A percentile compares a stretch with the other conserved stretches of the same genome.
Evolutionary conservation across 2,113 vertebrate species (phyloP).

Genomic region (Lontra canadensis): DNA sequence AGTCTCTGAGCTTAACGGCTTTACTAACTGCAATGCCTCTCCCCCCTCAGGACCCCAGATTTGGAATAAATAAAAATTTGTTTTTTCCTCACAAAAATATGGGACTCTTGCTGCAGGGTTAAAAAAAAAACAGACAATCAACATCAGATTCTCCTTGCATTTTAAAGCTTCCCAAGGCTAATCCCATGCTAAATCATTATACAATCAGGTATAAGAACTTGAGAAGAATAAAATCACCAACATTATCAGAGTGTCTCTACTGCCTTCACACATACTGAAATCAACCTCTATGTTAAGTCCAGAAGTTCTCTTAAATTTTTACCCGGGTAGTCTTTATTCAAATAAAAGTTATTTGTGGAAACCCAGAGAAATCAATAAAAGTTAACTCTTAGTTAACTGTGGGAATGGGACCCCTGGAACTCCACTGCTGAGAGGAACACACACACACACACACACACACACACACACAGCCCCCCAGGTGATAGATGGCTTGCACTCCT

Average conservation of each 20-base stretch:
- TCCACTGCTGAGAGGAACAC: background rate
- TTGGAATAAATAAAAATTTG: background rate
- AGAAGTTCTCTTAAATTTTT: background rate
- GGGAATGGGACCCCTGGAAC: background rate
- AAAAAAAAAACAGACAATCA: background rate
- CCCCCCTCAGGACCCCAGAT: background rate
- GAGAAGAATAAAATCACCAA: background rate
- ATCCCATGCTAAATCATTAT: background rate
- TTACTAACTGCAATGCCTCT: background rate
- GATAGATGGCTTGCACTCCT: background rate
- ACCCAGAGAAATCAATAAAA: background rate
- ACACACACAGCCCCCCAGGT: background rate
- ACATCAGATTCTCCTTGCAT: background rate
- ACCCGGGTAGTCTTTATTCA: background rate
- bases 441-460: background rate
- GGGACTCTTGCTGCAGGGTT: background rate
- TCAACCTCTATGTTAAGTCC: background rate
- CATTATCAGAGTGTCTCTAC: background rate
- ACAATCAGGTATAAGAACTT: background rate
- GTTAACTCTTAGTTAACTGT: background rate
- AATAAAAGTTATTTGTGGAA: background rate
- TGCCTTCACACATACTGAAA: fast-evolving
- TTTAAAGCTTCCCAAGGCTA: background rate
- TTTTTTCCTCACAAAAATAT: background rate
- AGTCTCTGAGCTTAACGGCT: background rate